These are phyloP conservation scores for Tipula helvola DNA, from an alignment of 2,888 invertebrate genomes.

Conservation along the genomic window DNA sequence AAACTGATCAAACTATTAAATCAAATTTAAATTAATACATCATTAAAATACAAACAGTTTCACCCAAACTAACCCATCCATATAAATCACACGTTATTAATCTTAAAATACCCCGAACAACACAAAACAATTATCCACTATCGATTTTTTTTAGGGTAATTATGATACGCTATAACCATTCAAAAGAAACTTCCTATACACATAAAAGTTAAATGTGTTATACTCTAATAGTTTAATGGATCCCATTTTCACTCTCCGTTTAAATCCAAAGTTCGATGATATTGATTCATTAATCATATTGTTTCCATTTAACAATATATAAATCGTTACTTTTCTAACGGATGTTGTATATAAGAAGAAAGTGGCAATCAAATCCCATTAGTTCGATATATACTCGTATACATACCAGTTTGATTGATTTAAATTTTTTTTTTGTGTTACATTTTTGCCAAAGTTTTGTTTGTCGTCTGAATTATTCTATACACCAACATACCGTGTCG, in stretches of 20 bases:
- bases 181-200: background rate
- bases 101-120: no score
- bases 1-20: no score
- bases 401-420: background rate
- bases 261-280: background rate
- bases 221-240: background rate
- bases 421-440: background rate
- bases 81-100: no score
- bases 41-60: no score
- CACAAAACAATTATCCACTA: background rate
- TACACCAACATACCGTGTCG: background rate
- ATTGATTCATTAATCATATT: background rate
- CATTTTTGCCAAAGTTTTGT: no score
- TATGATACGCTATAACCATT: background rate
- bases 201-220: background rate
- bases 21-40: no score
- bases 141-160: background rate
- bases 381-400: background rate
- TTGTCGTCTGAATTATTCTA: no score
- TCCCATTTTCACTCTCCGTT: background rate
- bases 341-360: background rate
- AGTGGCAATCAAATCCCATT: background rate
- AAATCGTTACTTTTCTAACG: background rate
- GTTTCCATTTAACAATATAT: background rate
- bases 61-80: no score